A percentile compares a stretch with the other conserved stretches of the same genome.
Conservation (phyloP, 92 coral and sea anemone genomes). For the Galaxea fascicularis region DNA sequence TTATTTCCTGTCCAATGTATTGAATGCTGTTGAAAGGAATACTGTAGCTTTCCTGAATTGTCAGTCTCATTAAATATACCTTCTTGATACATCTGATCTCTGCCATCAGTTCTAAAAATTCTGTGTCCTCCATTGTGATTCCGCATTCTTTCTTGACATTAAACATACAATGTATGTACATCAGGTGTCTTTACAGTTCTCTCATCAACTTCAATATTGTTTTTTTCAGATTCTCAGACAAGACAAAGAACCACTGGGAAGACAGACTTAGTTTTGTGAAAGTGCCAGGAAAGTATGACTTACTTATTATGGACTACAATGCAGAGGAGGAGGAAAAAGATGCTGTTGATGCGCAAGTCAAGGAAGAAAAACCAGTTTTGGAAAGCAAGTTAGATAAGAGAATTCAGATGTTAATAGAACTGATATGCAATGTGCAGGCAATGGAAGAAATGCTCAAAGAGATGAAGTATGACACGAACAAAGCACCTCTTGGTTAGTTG, state of each 20-base stretch:
- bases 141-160: too few species aligned
- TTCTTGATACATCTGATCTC: too few species aligned
- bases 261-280: constrained; percentile 78
- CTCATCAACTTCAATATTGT: background rate
- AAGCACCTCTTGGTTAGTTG: constrained; percentile 91
- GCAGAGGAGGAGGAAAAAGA: constrained; percentile 82
- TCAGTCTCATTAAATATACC: too few species aligned
- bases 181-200: background rate
- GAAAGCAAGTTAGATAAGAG: constrained; percentile 87
- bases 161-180: too few species aligned
- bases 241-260: constrained; percentile 92
- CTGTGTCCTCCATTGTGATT: too few species aligned
- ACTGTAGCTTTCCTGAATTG: too few species aligned
- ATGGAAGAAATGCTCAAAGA: constrained; percentile 98
- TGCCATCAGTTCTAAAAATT: too few species aligned
- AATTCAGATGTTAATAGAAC: constrained; percentile 81
- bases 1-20: too few species aligned
- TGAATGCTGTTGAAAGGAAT: too few species aligned
- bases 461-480: constrained; percentile 95
- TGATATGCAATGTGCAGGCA: constrained; percentile 91
- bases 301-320: constrained; percentile 94
- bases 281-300: constrained; percentile 93
- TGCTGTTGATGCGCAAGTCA: constrained; percentile 82
- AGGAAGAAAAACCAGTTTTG: constrained; percentile 75
- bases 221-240: constrained; percentile 78